These are phyloP conservation scores for Nyctalus aviator DNA, from an alignment of 2,797 vertebrate genomes.

Conservation along the genomic window DNA sequence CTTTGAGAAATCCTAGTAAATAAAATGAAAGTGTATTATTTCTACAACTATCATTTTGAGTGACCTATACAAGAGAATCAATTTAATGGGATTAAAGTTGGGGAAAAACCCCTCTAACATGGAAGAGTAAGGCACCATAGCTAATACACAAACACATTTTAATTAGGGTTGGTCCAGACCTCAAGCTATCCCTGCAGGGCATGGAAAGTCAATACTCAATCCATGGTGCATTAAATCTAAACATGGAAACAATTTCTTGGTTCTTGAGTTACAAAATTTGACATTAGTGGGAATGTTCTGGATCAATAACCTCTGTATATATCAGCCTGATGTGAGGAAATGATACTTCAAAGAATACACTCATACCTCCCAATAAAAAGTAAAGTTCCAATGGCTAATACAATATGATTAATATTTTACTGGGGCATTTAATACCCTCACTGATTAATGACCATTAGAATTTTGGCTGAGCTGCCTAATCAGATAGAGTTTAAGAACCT, in stretches of 20 bases:
- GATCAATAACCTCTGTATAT: slow-evolving; percentile 5
- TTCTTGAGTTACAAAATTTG: slow-evolving; percentile 37
- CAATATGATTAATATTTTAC: background rate
- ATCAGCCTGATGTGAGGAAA: slow-evolving; percentile 18
- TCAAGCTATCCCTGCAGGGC: background rate
- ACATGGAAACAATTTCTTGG: background rate
- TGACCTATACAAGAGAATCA: background rate
- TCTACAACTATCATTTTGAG: slow-evolving; percentile 2
- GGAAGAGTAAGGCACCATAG: background rate
- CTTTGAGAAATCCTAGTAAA: background rate
- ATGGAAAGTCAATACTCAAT: background rate
- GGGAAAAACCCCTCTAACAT: background rate
- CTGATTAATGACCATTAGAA: slow-evolving; percentile 56
- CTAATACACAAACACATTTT: slow-evolving; percentile 28
- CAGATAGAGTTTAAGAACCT: slow-evolving; percentile 24
- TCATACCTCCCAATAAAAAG: slow-evolving; percentile 32
- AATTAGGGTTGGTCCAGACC: slow-evolving; percentile 6
- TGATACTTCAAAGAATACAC: slow-evolving; percentile 46
- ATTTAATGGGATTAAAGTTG: background rate
- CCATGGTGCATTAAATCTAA: background rate
- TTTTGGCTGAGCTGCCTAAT: slow-evolving; percentile 48
- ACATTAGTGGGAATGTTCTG: background rate
- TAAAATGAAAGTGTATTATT: slow-evolving; percentile 40
- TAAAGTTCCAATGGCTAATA: slow-evolving; percentile 17
- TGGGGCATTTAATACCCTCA: slow-evolving; percentile 13